These are phyloP conservation scores for Umimayanthus kanabou DNA, from an alignment of 92 coral and sea anemone species.

Conservation along the genomic window DNA sequence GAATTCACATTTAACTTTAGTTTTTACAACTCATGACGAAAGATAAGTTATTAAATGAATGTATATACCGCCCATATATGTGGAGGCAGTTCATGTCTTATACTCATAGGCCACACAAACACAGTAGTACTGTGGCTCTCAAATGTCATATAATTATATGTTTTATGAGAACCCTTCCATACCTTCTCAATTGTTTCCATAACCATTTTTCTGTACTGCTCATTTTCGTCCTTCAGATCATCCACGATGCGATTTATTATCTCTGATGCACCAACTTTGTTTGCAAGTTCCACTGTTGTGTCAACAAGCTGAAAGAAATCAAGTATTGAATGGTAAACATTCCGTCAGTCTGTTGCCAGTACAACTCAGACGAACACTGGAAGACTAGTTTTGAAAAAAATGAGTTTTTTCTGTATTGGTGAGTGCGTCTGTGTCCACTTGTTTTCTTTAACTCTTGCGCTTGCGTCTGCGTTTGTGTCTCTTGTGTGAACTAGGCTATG, in stretches of 20 bases:
- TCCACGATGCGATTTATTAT: conserved; percentile 95
- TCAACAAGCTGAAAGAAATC: conserved; percentile 74
- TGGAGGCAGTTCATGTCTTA: neutral
- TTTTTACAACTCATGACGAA: neutral
- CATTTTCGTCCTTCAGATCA: conserved; percentile 98
- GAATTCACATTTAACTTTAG: neutral
- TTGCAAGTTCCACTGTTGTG: conserved; percentile 96
- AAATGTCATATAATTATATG: no score
- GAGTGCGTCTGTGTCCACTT: no score
- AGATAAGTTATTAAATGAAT: no score
- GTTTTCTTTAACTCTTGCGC: no score
- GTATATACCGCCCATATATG: neutral
- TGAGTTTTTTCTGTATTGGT: no score
- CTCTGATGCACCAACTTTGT: conserved; percentile 98
- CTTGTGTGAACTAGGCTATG: no score
- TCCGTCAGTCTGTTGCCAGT: neutral
- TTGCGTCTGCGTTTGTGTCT: no score
- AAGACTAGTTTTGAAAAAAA: no score
- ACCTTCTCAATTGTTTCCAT: conserved; percentile 99
- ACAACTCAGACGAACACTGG: neutral
- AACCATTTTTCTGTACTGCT: conserved; percentile 99
- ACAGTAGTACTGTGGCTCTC: no score
- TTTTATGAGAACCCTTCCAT: neutral
- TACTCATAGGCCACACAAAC: neutral
- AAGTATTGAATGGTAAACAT: neutral